Conservation (phyloP, 2,113 vertebrate genomes). For the Aythya baeri region DNA sequence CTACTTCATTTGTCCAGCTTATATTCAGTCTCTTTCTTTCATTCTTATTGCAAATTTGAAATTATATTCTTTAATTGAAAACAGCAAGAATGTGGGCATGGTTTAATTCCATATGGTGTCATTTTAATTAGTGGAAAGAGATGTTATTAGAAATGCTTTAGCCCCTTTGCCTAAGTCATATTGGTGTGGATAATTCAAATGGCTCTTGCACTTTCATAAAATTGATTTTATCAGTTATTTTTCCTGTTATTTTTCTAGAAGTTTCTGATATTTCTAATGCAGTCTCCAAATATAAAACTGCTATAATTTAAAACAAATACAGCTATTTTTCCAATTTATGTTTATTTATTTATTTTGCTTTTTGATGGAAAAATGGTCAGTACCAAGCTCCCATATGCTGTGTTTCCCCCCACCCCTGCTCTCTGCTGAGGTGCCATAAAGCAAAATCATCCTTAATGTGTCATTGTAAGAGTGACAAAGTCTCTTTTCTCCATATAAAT, state of each 20-base stretch:
- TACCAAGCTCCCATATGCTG: background rate
- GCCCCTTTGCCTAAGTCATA: background rate
- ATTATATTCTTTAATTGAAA: background rate
- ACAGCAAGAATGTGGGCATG: background rate
- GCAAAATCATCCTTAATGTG: background rate
- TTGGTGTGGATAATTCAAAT: background rate
- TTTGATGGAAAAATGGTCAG: background rate
- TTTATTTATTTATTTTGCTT: background rate
- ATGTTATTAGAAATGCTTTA: background rate
- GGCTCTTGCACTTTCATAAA: background rate
- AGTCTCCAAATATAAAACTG: background rate
- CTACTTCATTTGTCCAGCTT: background rate
- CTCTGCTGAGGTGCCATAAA: background rate
- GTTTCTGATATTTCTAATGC: background rate
- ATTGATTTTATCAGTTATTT: background rate
- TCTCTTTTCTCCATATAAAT: background rate
- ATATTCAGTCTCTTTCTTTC: background rate
- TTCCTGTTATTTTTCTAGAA: background rate
- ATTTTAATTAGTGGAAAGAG: background rate
- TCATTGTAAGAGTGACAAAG: background rate
- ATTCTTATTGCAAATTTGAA: background rate
- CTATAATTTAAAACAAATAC: background rate
- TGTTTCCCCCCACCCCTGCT: background rate
- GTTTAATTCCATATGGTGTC: background rate
- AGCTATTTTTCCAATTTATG: background rate